Base-by-base conservation (phyloP, 2,113 vertebrate species). In the Trachemys scripta region DNA sequence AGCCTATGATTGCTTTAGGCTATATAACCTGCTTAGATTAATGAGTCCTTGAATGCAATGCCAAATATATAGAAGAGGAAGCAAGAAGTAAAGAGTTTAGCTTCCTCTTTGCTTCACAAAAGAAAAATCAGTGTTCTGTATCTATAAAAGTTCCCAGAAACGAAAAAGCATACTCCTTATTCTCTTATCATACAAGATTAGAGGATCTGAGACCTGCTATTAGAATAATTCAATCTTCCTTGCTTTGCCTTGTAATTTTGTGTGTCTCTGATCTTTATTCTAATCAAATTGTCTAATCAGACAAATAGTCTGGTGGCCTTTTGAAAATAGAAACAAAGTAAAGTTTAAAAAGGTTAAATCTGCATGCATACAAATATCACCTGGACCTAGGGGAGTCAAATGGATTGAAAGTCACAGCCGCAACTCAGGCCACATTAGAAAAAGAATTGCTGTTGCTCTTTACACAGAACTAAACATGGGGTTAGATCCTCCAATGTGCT, bases 341-440 rank as follows among this genome's bases (percentile, higher is more conserved):
- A 97, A 97, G 84, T 93, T 95, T 90, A 96, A 96, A 97, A 98
- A 97, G 96, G 96, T 98, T 98, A 98, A 96, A 96, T 97, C 94
- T 98, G 85, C 93, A 90, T 97, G 79, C 84, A 65, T 84, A 97
- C 69, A 97, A 96, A 97, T 97, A 96, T 90, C 93, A 96, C 80
- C 90, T 88, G 80, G 80, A 86, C 94, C 93, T 96, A 79, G 31
- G 93, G 94, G 93, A 98, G 88, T 3, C 62, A 47, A 93, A 87
- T 1, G 1, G 90, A 69, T 94, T 0, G 0, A 94, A 85, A 22
- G 0, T 83, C 91, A 88, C 54, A 81, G 75, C 29, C 82, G 17
- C 92, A 87, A 92, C 59, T 93, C 47, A 81, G 79, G 75, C 27
- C 89, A 83, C 86, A 79, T 82, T 83, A 83, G 53, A 92, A 80